phyloP scores from a whole-genome alignment of 2,113 vertebrate genomes.

The Epinephelus cyanopodus region DNA sequence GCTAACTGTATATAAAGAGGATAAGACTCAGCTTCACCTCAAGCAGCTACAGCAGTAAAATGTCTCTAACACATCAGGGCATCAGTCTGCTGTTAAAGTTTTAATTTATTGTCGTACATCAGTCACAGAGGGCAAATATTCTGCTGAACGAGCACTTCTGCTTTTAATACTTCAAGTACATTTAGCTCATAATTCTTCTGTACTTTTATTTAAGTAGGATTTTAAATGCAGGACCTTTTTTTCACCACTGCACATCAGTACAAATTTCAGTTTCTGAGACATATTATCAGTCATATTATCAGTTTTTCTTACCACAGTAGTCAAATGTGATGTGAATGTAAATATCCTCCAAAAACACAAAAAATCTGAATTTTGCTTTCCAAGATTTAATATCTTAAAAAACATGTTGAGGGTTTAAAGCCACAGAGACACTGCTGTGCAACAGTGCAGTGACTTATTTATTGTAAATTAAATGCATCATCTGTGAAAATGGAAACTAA shows the following conservation, averaged over 20 bases:
- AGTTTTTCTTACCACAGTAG: neutral
- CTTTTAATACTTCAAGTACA: slow-evolving; percentile 4
- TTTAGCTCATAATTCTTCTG: neutral
- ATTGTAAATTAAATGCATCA: neutral
- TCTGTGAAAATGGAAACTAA: slow-evolving; percentile 1
- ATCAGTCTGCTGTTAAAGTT: neutral
- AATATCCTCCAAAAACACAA: neutral
- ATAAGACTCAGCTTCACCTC: neutral
- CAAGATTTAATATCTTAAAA: neutral
- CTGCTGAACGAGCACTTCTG: neutral
- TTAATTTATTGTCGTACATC: neutral
- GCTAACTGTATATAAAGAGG: neutral
- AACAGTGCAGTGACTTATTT: neutral
- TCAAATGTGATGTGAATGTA: slow-evolving; percentile 14
- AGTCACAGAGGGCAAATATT: neutral
- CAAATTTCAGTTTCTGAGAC: neutral
- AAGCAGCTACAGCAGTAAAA: neutral
- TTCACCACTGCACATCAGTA: neutral
- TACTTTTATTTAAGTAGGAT: neutral
- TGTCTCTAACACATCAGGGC: neutral
- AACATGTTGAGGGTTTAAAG: slow-evolving; percentile 2
- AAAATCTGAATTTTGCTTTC: neutral
- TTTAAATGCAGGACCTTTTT: neutral
- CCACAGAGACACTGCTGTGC: neutral
- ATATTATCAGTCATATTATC: neutral